Evolutionary conservation across 2,888 invertebrate species (phyloP), one percentile per base, ranked within the genome.

Genomic region (Desoria tigrina): DNA sequence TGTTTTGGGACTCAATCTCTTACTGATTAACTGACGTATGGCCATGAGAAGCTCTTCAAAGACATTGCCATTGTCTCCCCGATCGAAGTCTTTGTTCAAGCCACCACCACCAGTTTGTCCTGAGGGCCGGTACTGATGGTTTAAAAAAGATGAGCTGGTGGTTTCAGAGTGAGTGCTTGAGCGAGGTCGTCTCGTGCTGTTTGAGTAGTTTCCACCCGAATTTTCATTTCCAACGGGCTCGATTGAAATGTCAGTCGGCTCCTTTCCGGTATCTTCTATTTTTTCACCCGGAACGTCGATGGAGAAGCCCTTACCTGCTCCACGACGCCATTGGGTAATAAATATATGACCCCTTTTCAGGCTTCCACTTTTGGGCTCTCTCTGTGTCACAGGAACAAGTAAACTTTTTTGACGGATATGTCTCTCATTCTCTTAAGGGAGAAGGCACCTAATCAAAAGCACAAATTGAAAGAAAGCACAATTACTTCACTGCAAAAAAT

Each of bases 21-120:
- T 79, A 45, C 79, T 79, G 42, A 83, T 78, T 23, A 84, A 79
- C 66, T 79, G 78, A 65, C 79, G 78, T 50, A 84, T 77, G 11
- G 82, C 81, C 60, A 78, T 77, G 21, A 82, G 72, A 28, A 83
- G 79, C 67, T 83, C 81, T 63, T 81, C 81, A 68, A 81, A 81
- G 18, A 80, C 71, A 54, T 57, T 39, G 61, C 26, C 66, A 63
- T 27, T 16, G 23, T 39, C 54, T 45, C 66, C 61, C n/a, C 61
- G 61, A 21, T 62, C 58, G 37, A 16, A 26, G 27, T 28, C 39
- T 50, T 23, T 50, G 32, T 32, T 32, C 32, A 32, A 32, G 11
- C 26, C 42, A n/a, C 37, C 14, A 9, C 32, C 39, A 11, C 28
- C 28, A 24, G 16, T 24, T n/a, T n/a, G n/a, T n/a, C n/a, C n/a